These are phyloP conservation scores for Tragelaphus strepsiceros DNA, from an alignment of 2,113 vertebrate species.

Conservation along the genomic window DNA sequence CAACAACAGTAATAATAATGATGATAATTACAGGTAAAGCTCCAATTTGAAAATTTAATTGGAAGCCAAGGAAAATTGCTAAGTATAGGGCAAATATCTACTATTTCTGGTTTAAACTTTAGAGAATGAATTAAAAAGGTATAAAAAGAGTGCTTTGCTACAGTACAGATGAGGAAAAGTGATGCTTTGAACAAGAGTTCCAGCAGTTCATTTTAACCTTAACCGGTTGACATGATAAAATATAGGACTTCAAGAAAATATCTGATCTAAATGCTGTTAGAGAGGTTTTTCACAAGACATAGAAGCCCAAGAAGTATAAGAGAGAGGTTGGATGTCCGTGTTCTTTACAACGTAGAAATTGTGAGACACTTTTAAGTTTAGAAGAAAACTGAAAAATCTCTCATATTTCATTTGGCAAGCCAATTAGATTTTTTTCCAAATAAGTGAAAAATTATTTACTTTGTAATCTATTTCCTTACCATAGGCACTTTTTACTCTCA, in stretches of 20 bases:
- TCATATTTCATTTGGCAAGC: conserved; percentile 17
- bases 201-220: not conserved
- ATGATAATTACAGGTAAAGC: not conserved
- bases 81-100: not conserved
- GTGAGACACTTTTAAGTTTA: not conserved
- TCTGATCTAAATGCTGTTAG: not conserved
- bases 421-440: not conserved
- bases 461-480: not conserved
- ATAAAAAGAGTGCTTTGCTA: not conserved
- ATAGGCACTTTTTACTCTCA: not conserved
- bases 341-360: not conserved
- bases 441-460: conserved; percentile 6
- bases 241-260: not conserved
- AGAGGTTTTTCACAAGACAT: not conserved
- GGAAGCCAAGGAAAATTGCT: not conserved
- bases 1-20: not conserved
- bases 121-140: conserved; percentile 6
- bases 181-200: too few relatives aligned
- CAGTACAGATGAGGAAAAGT: not conserved
- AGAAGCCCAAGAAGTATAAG: not conserved
- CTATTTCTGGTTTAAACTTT: not conserved
- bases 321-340: not conserved
- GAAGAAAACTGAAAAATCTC: not conserved
- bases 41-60: not conserved
- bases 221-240: not conserved